Percentiles rank a stretch among this genome's conserved stretches.
Evolutionary conservation across 2,113 vertebrate genomes (phyloP).

Genomic region (Notarius quadriscutis): DNA sequence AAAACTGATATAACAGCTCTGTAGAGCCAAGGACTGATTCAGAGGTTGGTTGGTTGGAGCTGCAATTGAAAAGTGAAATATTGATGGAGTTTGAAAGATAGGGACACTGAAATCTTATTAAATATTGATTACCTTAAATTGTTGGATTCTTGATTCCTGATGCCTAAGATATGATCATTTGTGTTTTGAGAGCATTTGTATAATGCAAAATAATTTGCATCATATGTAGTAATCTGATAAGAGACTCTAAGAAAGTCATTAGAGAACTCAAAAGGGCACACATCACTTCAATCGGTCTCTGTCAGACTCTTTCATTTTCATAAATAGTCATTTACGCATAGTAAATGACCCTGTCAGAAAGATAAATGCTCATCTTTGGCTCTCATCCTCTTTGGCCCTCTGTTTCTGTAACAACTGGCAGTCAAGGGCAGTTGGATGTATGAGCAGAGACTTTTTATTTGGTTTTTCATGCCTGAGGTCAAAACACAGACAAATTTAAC

Average conservation of each 20-base stretch:
- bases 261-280: slow-evolving; percentile 43
- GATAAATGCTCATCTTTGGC: slow-evolving; percentile 48
- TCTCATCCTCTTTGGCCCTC: slow-evolving; percentile 24
- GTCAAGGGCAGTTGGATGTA: neutral
- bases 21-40: neutral
- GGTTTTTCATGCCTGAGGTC: neutral
- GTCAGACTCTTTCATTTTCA: slow-evolving; percentile 54
- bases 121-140: slow-evolving; percentile 22
- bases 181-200: neutral
- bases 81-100: neutral
- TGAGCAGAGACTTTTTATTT: neutral
- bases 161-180: neutral
- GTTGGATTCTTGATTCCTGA: neutral
- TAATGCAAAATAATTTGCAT: neutral
- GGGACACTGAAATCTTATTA: neutral
- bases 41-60: neutral
- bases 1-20: neutral
- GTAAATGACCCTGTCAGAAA: slow-evolving; percentile 54
- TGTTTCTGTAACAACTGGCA: slow-evolving; percentile 5
- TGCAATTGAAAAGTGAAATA: neutral
- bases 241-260: slow-evolving; percentile 36
- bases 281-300: slow-evolving; percentile 50
- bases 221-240: neutral
- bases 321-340: slow-evolving; percentile 49
- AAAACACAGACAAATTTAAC: neutral